Evolutionary conservation across 1,140 invertebrate species (phyloP).

Genomic region (Platyura marginata): DNA sequence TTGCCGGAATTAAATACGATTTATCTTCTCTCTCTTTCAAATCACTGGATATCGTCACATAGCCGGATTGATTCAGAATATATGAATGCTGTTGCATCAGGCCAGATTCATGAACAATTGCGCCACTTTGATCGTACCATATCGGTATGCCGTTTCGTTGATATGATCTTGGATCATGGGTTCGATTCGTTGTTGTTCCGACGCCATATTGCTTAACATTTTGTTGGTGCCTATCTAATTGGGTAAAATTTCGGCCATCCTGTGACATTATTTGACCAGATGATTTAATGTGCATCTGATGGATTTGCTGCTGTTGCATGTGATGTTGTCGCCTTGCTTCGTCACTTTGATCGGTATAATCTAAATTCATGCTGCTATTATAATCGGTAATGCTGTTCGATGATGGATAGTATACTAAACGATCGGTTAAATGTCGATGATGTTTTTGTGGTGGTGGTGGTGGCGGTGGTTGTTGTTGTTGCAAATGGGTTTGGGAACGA

Average conservation of each 20-base stretch:
- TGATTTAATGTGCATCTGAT: not conserved
- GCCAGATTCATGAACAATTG: no score
- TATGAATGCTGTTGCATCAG: conserved; percentile 1
- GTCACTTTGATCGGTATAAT: conserved; percentile 9
- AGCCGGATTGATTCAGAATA: not conserved
- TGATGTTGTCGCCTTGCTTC: not conserved
- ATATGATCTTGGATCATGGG: not conserved
- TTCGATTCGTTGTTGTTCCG: not conserved
- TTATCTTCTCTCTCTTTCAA: conserved; percentile 2
- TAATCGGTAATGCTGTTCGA: conserved; percentile 12
- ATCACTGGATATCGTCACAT: not conserved
- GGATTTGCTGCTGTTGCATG: not conserved
- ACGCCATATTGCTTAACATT: not conserved
- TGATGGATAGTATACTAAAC: conserved; percentile 18
- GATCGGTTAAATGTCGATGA: conserved; percentile 13
- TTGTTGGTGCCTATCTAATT: not conserved
- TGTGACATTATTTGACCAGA: not conserved
- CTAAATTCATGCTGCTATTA: conserved; percentile 12
- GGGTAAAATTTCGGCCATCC: not conserved
- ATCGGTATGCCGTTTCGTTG: not conserved
- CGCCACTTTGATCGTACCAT: not conserved
- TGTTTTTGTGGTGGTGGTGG: conserved; percentile 4
- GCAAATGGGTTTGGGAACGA: not conserved
- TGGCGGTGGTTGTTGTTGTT: not conserved
- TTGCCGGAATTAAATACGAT: no score